These are phyloP conservation scores for Indicator indicator DNA, from an alignment of 2,113 vertebrate species.

Conservation along the genomic window DNA sequence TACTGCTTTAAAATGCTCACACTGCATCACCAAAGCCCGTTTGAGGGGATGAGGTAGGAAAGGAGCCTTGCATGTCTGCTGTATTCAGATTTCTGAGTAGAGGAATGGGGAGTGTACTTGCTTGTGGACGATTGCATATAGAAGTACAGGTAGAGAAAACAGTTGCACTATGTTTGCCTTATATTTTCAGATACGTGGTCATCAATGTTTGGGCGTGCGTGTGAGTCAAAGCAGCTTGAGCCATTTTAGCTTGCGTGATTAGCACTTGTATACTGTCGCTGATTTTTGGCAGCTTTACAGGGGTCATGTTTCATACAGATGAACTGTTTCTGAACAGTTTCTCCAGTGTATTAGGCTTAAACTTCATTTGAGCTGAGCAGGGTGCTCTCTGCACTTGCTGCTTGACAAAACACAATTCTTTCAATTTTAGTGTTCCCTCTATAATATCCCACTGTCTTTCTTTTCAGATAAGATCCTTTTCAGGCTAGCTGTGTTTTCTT, in stretches of 20 bases:
- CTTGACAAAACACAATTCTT: background rate
- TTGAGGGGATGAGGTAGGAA: background rate
- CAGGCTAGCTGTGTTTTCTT: background rate
- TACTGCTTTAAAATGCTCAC: background rate
- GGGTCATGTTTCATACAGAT: slow-evolving; percentile 25
- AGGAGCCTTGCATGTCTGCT: background rate
- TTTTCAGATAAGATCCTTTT: background rate
- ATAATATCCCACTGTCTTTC: background rate
- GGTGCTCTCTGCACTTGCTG: slow-evolving; percentile 18
- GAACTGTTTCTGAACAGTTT: slow-evolving; percentile 39
- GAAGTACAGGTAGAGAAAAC: background rate
- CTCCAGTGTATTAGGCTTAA: slow-evolving; percentile 39
- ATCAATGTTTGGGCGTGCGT: background rate
- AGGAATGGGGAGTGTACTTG: background rate
- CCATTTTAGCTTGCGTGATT: background rate
- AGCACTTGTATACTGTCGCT: background rate
- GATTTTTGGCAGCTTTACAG: slow-evolving; percentile 50
- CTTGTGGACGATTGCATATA: background rate
- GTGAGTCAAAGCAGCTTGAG: background rate
- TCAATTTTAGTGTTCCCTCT: background rate
- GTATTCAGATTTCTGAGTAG: background rate
- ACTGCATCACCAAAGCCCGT: background rate
- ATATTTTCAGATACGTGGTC: background rate
- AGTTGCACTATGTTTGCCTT: background rate
- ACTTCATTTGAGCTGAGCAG: background rate